A percentile compares a stretch with the other conserved stretches of the same genome.
Evolutionary conservation across 2,888 invertebrate species (phyloP).

Genomic region (Eurytoma adleriae): DNA sequence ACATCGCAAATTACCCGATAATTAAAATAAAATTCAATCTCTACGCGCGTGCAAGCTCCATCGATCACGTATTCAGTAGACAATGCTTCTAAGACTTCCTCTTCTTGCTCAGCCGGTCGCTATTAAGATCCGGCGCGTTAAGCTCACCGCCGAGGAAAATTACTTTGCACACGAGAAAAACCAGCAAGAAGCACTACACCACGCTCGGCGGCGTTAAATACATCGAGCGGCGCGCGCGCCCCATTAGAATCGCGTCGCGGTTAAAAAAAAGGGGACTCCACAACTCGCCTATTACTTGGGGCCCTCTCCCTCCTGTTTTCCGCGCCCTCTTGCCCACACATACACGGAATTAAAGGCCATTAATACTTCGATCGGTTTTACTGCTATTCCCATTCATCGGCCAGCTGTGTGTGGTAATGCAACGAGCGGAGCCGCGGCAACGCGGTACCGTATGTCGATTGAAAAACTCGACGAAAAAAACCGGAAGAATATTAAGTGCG

Average conservation of each 20-base stretch:
- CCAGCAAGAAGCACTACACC: background rate
- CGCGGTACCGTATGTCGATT: background rate
- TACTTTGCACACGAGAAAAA: background rate
- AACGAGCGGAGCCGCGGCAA: conserved; percentile 3
- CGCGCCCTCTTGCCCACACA: background rate
- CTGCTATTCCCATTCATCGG: conserved; percentile 49
- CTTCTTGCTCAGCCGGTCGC: background rate
- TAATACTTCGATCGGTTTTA: conserved; percentile 48
- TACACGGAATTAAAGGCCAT: conserved; percentile 28
- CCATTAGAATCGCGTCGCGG: conserved; percentile 16
- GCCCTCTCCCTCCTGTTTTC: background rate
- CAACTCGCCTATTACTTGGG: conserved; percentile 17
- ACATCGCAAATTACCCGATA: background rate
- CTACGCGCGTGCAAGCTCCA: background rate
- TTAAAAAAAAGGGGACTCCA: conserved; percentile 2
- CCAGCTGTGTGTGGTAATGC: background rate
- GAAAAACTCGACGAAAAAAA: too few species aligned
- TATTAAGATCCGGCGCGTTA: conserved; percentile 17
- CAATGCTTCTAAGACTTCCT: background rate
- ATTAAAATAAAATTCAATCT: conserved; percentile 1
- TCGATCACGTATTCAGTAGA: background rate
- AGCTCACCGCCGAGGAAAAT: conserved; percentile 11
- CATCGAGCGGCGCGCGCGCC: background rate
- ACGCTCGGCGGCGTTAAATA: background rate
- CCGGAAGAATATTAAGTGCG: too few species aligned